These are phyloP conservation scores for Alectoris magna DNA, from an alignment of 2,797 vertebrate genomes.

Conservation along the genomic window DNA sequence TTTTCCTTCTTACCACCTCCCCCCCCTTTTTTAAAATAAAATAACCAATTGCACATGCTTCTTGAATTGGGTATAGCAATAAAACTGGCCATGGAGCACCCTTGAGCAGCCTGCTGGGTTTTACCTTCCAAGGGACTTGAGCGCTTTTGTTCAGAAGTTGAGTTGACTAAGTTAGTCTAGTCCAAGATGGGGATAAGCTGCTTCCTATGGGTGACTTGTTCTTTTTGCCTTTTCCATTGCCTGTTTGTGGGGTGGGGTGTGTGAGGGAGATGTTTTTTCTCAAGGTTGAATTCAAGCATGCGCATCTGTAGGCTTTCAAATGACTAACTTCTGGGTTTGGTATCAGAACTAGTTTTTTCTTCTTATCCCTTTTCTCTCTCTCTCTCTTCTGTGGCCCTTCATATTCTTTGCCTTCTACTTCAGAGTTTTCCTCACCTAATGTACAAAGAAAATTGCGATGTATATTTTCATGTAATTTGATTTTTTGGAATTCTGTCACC, in stretches of 20 bases:
- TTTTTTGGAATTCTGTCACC: constrained; percentile 93
- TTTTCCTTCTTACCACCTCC: neutral
- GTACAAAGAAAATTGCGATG: constrained; percentile 98
- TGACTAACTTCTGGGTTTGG: constrained; percentile 83
- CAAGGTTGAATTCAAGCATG: constrained; percentile 89
- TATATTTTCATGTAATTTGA: constrained; percentile 99
- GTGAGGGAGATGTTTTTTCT: constrained; percentile 67
- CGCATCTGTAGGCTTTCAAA: constrained; percentile 83
- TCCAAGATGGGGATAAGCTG: constrained; percentile 69
- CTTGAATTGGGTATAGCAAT: constrained; percentile 80
- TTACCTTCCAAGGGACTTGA: constrained; percentile 62
- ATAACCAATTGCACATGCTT: constrained; percentile 51
- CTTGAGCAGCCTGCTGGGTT: constrained; percentile 72
- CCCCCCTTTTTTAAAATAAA: neutral
- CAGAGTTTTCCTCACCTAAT: constrained; percentile 89
- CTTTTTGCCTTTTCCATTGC: constrained; percentile 57
- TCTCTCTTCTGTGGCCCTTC: constrained; percentile 69
- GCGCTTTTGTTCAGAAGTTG: constrained; percentile 67
- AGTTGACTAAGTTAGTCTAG: constrained; percentile 69
- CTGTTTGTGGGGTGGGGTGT: constrained; percentile 53
- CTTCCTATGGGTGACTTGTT: constrained; percentile 60
- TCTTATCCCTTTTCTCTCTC: constrained; percentile 39
- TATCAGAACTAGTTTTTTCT: constrained; percentile 70
- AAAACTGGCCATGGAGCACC: constrained; percentile 76
- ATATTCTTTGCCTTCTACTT: constrained; percentile 79